Percentiles rank a stretch among this genome's conserved stretches.
phyloP scores from a whole-genome alignment of 2,888 invertebrate species.

The Thalpophila matura region DNA sequence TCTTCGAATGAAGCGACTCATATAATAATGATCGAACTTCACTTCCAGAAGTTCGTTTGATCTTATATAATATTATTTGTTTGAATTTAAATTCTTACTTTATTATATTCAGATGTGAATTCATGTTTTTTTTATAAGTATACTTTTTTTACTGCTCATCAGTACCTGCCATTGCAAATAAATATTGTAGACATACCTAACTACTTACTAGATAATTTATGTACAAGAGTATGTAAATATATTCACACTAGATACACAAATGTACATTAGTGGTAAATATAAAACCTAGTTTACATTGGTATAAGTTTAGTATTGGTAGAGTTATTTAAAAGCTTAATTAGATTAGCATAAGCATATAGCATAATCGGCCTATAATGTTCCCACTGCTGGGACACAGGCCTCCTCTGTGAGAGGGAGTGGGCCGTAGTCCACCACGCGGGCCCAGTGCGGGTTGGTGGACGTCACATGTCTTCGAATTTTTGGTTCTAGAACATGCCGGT shows the following conservation, averaged over 20 bases:
- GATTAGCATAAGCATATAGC: too few species aligned
- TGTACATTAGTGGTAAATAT: neutral
- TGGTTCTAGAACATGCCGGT: too few species aligned
- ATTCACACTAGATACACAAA: conserved; percentile 4
- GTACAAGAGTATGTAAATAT: conserved; percentile 30
- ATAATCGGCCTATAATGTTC: too few species aligned
- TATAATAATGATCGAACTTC: too few species aligned
- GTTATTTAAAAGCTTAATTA: neutral
- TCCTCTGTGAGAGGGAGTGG: too few species aligned
- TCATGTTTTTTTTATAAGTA: neutral
- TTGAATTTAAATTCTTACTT: neutral
- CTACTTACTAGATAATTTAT: conserved; percentile 12
- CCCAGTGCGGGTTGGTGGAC: too few species aligned
- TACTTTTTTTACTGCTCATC: conserved; percentile 1
- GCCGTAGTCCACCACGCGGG: neutral
- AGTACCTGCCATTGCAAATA: conserved; percentile 16
- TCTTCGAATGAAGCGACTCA: too few species aligned
- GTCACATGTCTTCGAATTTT: too few species aligned
- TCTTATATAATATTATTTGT: neutral
- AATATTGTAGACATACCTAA: neutral
- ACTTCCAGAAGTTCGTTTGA: too few species aligned
- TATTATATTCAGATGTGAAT: neutral
- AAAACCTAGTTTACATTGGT: conserved; percentile 6
- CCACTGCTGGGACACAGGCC: neutral
- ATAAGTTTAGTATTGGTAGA: neutral